A percentile compares a stretch with the other conserved stretches of the same genome.
Conservation (phyloP, 2,113 vertebrate species). For the Ginglymostoma cirratum region DNA sequence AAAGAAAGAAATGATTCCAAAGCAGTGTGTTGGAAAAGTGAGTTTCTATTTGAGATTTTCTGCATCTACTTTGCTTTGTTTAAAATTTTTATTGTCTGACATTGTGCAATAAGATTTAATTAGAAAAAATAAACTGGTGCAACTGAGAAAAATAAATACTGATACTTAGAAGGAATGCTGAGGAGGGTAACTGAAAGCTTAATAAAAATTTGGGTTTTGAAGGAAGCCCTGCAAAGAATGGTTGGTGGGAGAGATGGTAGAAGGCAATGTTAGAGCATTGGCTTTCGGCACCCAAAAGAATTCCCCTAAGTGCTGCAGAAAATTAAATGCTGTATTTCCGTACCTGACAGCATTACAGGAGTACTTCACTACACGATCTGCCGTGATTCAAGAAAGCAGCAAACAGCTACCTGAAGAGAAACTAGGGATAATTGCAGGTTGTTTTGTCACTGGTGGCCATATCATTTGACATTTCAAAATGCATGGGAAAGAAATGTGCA, state of each 20-base stretch:
- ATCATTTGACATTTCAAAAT: neutral
- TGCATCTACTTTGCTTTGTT: neutral
- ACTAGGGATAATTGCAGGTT: neutral
- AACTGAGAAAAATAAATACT: neutral
- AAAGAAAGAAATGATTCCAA: neutral
- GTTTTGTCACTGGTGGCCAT: neutral
- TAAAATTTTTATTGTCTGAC: neutral
- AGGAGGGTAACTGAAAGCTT: neutral
- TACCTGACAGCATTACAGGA: neutral
- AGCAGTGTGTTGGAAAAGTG: too few species aligned
- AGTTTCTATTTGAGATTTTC: too few species aligned
- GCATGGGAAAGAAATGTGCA: neutral
- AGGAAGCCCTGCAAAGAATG: neutral
- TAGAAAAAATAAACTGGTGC: neutral
- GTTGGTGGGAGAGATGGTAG: neutral
- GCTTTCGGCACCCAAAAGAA: conserved; percentile 30
- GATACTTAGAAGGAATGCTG: neutral
- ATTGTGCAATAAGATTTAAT: neutral
- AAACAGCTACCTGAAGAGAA: neutral
- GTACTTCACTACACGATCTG: neutral
- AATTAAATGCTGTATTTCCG: neutral
- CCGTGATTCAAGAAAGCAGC: neutral
- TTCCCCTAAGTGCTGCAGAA: neutral
- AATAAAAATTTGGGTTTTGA: neutral
- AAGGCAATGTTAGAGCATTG: neutral